These are phyloP conservation scores for Nyctibius bracteatus DNA, from an alignment of 2,113 vertebrate species.

Conservation along the genomic window DNA sequence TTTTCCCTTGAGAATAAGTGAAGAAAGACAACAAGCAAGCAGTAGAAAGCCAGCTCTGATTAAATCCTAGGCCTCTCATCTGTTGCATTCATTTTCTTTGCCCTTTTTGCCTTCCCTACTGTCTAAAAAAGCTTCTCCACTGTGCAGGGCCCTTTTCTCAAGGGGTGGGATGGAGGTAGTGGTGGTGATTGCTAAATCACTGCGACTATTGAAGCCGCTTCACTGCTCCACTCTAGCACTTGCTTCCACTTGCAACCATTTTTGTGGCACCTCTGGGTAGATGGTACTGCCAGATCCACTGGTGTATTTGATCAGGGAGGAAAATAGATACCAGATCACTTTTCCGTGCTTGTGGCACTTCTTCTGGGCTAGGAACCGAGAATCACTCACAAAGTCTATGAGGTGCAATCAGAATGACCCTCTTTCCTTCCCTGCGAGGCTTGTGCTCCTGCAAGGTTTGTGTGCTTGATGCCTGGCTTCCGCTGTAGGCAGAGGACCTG, in stretches of 20 bases:
- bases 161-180: background rate
- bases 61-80: background rate
- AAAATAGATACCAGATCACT: background rate
- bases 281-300: background rate
- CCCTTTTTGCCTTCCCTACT: background rate
- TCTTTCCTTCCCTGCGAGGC: background rate
- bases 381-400: fast-evolving
- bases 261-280: background rate
- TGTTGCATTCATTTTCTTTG: background rate
- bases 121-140: background rate
- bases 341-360: background rate
- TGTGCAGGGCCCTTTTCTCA: background rate
- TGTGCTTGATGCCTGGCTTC: background rate
- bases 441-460: background rate
- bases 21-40: background rate
- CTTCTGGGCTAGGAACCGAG: background rate
- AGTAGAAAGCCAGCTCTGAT: background rate
- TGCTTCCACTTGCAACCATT: background rate
- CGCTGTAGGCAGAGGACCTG: background rate
- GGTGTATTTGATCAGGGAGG: background rate
- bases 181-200: background rate
- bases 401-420: background rate
- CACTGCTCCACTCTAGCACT: background rate
- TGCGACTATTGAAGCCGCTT: fast-evolving
- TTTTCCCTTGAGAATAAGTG: background rate